Base-by-base conservation (phyloP, 2,113 vertebrate genomes). In the Solea solea region DNA sequence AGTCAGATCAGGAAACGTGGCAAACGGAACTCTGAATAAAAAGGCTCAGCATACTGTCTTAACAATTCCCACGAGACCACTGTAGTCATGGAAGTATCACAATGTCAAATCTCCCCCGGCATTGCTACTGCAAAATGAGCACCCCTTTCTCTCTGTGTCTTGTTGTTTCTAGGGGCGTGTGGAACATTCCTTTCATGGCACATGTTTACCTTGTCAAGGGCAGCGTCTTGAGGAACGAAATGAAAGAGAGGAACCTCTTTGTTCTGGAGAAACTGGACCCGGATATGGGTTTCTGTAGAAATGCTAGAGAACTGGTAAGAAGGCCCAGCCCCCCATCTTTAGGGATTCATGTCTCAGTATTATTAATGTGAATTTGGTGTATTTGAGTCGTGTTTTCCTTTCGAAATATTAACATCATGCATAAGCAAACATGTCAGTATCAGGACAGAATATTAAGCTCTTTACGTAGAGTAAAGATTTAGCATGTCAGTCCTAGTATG, bases 121-220 rank as follows among this genome's bases (percentile, higher is more conserved):
- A 68, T 27, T 44, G 39, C 39, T 34, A 42, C 16, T 27, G 12
- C 46, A 51, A 88, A 82, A 64, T 53, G 5, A 81, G 28, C 39
- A 7, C 40, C 49, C 65, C 34, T 10, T 8, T 72, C 74, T 76
- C 42, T 55, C 53, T 41, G 7, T 45, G n/a, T 76, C 48, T 76
- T 73, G 71, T 69, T 88, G 63, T 83, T 78, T 78, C 82, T 82
- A 98, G 97, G 88, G 97, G 98, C 45, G 84, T 98, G 63, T 98
- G 97, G 97, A 99, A 99, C 90, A 94, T 98, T 78, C 98, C 97
- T 16, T 99, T 94, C 83, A 95, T 98, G 93, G 97, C 97, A 69
- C 96, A 98, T 51, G 86, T 96, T 71, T 99, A 99, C 90, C 94
- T 99, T 64, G 93, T 99, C 90, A 95, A 96, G 88, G 97, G 96